Evolutionary conservation across 2,888 invertebrate genomes (phyloP), one percentile per base, ranked within the genome.

Genomic region (Hirtodrosophila cameraria): DNA sequence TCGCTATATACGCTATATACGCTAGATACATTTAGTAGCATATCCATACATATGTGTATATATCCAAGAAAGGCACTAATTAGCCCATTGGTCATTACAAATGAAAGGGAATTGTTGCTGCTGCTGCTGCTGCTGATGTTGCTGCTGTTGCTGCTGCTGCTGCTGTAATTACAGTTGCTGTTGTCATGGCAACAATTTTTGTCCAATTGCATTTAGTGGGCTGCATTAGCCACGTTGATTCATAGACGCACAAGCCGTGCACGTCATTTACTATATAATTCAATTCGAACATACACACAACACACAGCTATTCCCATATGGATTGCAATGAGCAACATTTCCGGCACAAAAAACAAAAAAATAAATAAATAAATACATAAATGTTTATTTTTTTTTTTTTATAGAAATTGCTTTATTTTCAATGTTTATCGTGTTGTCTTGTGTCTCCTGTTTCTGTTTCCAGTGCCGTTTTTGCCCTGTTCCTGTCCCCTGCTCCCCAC

Each of bases 61-160:
- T 61, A 49, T 58, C 61, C 72, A 60, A 75, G 76, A 58, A 63
- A 61, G 54, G 42, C 52, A 63, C 77, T 76, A 74, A 74, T 74
- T 75, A 74, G 62, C 46, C 55, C 59, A 69, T 52, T 52, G 52
- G 41, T 50, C 50, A 53, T 53, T 61, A 55, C 25, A 75, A 62
- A 55, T 50, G 49, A 64, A 61, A 64, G 54, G 28, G 61, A 48
- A 69, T 57, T 58, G 31, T 68, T 35, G 62, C 12, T 42, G 27
- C 23, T 27, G 20, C 12, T 42, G 46, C 12, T 33, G 58, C 6
- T 27, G 30, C 28, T 31, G 33, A 5, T 58, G 11, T 4, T 38
- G 36, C 18, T 53, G 46, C 3, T 46, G 48, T 11, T 61, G 46
- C 12, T 62, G 30, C 3, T 43, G 16, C 4, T 23, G 43, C 15